Percentiles rank a stretch among this genome's conserved stretches.
phyloP scores from a whole-genome alignment of 2,888 invertebrate genomes.

The Atethmia centrago region DNA sequence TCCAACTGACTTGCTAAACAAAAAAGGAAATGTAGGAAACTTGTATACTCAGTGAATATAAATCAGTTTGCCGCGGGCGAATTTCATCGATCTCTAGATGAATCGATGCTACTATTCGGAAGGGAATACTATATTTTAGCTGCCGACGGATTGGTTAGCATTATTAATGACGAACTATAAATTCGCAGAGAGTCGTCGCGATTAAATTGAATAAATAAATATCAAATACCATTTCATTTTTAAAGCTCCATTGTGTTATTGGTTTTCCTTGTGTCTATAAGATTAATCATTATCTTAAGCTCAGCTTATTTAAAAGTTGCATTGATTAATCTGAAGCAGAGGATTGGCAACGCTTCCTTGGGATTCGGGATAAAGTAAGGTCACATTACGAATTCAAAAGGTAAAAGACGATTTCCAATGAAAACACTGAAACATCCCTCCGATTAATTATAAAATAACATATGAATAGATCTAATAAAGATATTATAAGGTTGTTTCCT shows the following conservation, averaged over 20 bases:
- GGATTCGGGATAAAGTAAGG: not conserved
- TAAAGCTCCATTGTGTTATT: not conserved
- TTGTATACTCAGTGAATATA: slow-evolving; percentile 60
- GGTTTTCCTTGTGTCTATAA: slow-evolving; percentile 2
- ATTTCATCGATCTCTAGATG: slow-evolving; percentile 38
- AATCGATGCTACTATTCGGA: slow-evolving; percentile 55
- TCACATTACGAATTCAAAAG: not conserved
- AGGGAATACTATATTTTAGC: slow-evolving; percentile 38
- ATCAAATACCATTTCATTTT: not conserved
- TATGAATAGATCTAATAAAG: not conserved
- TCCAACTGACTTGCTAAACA: slow-evolving; percentile 44
- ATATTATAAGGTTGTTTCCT: not conserved
- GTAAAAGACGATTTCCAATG: not conserved
- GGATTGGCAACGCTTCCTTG: not conserved
- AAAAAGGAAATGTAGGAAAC: slow-evolving; percentile 53
- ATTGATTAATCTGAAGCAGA: not conserved
- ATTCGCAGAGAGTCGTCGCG: slow-evolving; percentile 8
- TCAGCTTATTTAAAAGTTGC: not conserved
- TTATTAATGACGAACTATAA: slow-evolving; percentile 35
- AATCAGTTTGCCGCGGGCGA: slow-evolving; percentile 60
- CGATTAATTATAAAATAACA: not conserved
- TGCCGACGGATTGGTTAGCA: slow-evolving; percentile 41
- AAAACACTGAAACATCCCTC: not conserved
- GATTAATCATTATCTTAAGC: not conserved
- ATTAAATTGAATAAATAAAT: slow-evolving; percentile 28